Base-by-base conservation (phyloP, 2,888 invertebrate species). In the Lasioglossum villosulum region DNA sequence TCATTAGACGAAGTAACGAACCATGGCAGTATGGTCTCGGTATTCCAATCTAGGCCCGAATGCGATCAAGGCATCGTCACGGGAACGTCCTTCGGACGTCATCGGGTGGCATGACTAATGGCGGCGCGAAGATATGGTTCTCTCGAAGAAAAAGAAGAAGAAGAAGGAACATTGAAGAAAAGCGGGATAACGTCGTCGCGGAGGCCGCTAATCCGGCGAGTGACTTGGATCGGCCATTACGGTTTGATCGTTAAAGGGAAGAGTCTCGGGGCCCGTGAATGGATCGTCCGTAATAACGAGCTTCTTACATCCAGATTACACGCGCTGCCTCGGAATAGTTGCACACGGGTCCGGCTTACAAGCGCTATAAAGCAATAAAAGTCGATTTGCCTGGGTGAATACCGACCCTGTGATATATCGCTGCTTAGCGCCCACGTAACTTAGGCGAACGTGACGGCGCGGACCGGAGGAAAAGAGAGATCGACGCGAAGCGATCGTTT, bases 351-450 rank as follows among this genome's bases (percentile, higher is more conserved):
- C 76, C 82, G 45, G 84, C 82, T 86, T 88, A 90, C 82, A 87
- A 87, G 80, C 87, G 89, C 87, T 92, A 90, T 92, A 92, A 93
- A 93, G 89, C 89, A 89, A 91, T 92, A 92, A 93, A 93, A 90
- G 90, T 91, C 90, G 87, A 92, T 93, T 91, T 84, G 88, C 91
- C 90, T 87, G 39, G 68, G 74, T 87, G 90, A 90, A 93, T 87
- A 81, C 82, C 83, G 77, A 48, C 52, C 48, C 80, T 14, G 88
- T 91, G 91, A 92, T 92, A 89, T 91, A 92, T 89, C 86, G 90
- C 89, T 90, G 90, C 88, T 91, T 92, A 90, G 87, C 90, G 88
- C 91, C 87, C 87, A 89, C 90, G 86, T 91, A 84, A 89, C 84
- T 52, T 78, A 75, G 78, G 63, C 83, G 82, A 82, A 42, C 89